phyloP scores from a whole-genome alignment of 2,888 invertebrate genomes.

The Drepana falcataria region DNA sequence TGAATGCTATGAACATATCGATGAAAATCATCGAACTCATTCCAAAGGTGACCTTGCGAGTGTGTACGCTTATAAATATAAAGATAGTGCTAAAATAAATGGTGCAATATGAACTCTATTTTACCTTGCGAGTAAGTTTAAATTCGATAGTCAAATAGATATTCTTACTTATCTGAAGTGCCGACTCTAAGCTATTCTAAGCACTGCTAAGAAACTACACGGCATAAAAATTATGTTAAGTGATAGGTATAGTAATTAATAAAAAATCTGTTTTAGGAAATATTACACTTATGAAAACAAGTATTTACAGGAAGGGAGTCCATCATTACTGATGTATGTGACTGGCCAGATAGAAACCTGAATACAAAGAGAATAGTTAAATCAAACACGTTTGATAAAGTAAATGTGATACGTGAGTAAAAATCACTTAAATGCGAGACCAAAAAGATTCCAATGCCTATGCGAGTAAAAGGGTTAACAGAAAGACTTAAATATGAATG shows the following conservation, averaged over 20 bases:
- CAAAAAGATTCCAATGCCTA: too few relatives aligned
- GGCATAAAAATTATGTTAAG: slow-evolving; percentile 6
- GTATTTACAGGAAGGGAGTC: background rate
- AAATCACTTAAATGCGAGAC: too few relatives aligned
- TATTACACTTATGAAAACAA: background rate
- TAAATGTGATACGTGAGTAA: too few relatives aligned
- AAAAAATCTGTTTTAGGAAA: background rate
- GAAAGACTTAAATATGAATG: too few relatives aligned
- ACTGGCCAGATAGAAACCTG: too few relatives aligned
- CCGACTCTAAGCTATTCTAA: slow-evolving; percentile 19
- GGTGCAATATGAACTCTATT: slow-evolving; percentile 44
- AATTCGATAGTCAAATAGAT: background rate
- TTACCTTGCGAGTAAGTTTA: slow-evolving; percentile 10
- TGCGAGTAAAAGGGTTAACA: too few relatives aligned
- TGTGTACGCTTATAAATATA: slow-evolving; percentile 37
- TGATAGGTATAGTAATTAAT: slow-evolving; percentile 1
- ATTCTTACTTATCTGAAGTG: slow-evolving; percentile 9
- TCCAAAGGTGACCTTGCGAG: slow-evolving; percentile 58
- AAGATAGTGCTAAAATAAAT: slow-evolving; percentile 39
- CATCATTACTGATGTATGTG: too few relatives aligned
- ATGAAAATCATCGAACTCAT: slow-evolving; percentile 52
- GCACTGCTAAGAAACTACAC: slow-evolving; percentile 29
- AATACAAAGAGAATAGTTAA: too few relatives aligned
- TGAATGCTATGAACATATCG: slow-evolving; percentile 46
- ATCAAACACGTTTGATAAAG: too few relatives aligned